phyloP scores from a whole-genome alignment of 1,140 invertebrate genomes.

The Drosophila subpulchrella region DNA sequence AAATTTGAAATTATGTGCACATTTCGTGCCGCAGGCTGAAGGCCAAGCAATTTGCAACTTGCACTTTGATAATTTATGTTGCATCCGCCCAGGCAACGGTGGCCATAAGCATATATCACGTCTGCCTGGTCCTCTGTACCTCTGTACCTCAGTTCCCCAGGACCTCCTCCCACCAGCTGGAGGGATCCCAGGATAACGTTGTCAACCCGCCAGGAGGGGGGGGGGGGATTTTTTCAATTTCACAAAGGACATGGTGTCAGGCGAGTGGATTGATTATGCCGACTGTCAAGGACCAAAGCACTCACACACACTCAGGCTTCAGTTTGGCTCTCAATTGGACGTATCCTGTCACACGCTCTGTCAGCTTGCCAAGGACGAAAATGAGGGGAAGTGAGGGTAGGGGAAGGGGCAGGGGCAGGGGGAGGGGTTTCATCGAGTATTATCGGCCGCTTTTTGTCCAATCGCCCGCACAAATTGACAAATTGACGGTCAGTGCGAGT shows the following conservation, averaged over 20 bases:
- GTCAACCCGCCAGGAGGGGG: constrained; percentile 22
- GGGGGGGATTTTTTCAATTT: constrained; percentile 56
- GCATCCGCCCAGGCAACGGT: constrained; percentile 49
- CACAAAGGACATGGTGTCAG: constrained; percentile 53
- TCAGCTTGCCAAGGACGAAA: constrained; percentile 43
- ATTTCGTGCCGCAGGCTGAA: constrained; percentile 69
- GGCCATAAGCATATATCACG: constrained; percentile 53
- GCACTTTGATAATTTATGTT: constrained; percentile 81
- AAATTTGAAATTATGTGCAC: constrained; percentile 82
- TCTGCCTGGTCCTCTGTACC: constrained; percentile 10
- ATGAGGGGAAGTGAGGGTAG: background rate
- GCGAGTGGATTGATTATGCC: constrained; percentile 65
- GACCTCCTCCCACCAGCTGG: constrained; percentile 10
- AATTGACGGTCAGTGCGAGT: constrained; percentile 45
- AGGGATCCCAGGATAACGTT: constrained; percentile 20
- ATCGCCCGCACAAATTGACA: constrained; percentile 47
- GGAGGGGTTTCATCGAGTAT: background rate
- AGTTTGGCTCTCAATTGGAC: constrained; percentile 56
- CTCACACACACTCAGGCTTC: constrained; percentile 37
- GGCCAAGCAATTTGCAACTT: constrained; percentile 80
- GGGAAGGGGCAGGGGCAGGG: background rate
- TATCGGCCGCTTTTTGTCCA: constrained; percentile 27
- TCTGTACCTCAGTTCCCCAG: background rate
- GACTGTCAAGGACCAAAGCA: constrained; percentile 57
- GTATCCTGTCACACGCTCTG: constrained; percentile 35